Conservation (phyloP, 2,113 vertebrate genomes). For the Silurus meridionalis region DNA sequence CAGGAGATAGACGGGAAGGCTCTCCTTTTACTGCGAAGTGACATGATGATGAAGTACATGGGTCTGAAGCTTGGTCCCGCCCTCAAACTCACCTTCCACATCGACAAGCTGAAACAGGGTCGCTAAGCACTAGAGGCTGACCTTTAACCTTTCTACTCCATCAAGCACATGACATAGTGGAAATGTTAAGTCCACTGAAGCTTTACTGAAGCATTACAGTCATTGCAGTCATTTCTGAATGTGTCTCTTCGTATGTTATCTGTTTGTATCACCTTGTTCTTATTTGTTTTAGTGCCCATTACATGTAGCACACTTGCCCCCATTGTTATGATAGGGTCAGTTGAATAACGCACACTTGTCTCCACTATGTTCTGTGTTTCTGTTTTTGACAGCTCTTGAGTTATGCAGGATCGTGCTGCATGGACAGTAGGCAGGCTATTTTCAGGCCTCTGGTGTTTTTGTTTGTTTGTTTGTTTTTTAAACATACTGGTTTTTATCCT, state of each 20-base stretch:
- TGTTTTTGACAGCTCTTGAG: constrained; percentile 29
- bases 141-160: constrained; percentile 25
- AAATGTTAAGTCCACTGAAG: constrained; percentile 48
- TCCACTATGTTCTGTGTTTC: constrained; percentile 19
- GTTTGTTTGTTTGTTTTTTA: constrained; percentile 39
- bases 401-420: constrained; percentile 58
- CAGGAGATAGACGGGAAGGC: constrained; percentile 94
- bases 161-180: constrained; percentile 57
- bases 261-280: constrained; percentile 40
- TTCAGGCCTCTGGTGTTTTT: constrained; percentile 50
- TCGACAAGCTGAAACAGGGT: constrained; percentile 93
- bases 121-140: constrained; percentile 69
- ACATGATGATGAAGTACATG: constrained; percentile 99
- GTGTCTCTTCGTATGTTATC: constrained; percentile 7
- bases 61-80: constrained; percentile 96
- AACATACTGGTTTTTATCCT: constrained; percentile 60
- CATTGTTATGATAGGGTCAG: constrained; percentile 61
- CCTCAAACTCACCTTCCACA: constrained; percentile 95
- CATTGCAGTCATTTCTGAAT: constrained; percentile 51
- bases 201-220: constrained; percentile 55
- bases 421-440: constrained; percentile 58
- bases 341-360: constrained; percentile 43
- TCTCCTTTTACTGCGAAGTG: constrained; percentile 85
- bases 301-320: constrained; percentile 69
- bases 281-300: constrained; percentile 27